phyloP scores from a whole-genome alignment of 2,113 vertebrate genomes.

The Redunca redunca region DNA sequence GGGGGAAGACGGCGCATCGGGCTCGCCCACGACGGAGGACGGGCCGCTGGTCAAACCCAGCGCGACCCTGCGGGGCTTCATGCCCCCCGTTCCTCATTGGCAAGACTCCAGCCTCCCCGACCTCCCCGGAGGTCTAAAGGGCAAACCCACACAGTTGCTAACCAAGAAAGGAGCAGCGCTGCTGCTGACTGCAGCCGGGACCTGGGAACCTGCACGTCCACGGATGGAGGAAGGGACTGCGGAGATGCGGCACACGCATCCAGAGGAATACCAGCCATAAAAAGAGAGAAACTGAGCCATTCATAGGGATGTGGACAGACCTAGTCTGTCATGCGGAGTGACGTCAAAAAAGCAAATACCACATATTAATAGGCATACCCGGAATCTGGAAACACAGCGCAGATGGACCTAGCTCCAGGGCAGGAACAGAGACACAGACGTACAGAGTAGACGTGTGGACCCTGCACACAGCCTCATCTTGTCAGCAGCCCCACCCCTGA shows the following conservation, averaged over 20 bases:
- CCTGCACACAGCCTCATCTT: background rate
- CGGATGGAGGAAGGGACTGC: background rate
- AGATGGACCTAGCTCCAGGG: background rate
- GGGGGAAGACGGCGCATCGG: constrained; percentile 10
- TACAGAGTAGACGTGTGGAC: background rate
- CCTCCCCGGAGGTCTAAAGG: background rate
- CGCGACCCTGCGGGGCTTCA: background rate
- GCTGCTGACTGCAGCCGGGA: background rate
- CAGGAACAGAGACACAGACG: background rate
- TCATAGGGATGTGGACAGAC: background rate
- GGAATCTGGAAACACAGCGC: background rate
- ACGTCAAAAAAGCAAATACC: background rate
- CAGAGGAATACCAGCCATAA: background rate
- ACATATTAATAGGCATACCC: background rate
- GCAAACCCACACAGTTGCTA: background rate
- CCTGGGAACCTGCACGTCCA: background rate
- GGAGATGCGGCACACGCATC: background rate
- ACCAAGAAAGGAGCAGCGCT: background rate
- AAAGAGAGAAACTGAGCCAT: background rate
- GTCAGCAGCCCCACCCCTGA: background rate
- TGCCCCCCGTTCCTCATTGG: background rate
- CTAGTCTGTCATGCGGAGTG: rapidly evolving
- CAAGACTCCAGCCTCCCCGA: background rate
- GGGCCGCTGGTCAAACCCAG: background rate
- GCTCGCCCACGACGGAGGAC: rapidly evolving